These are phyloP conservation scores for Globodera rostochiensis DNA, from an alignment of 1,140 invertebrate species.

Conservation along the genomic window DNA sequence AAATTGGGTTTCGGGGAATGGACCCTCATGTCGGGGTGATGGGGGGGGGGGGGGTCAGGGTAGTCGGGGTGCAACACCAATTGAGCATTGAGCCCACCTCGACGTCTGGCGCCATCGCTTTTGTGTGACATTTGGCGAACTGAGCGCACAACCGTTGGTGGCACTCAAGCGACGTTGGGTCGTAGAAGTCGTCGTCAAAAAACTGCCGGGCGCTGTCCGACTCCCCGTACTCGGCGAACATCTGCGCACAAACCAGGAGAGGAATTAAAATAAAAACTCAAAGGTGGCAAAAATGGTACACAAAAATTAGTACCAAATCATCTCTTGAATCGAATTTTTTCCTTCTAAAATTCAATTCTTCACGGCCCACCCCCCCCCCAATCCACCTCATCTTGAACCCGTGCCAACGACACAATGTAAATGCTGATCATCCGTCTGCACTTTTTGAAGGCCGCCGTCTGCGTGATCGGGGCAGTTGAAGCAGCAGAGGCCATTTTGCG, in stretches of 20 bases:
- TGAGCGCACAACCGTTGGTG: constrained; percentile 14
- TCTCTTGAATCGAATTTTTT: too few species aligned
- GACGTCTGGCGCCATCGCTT: not conserved
- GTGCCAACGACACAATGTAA: not conserved
- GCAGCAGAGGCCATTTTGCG: not conserved
- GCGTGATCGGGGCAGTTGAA: not conserved
- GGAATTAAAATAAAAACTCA: not conserved
- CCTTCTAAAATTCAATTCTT: too few species aligned
- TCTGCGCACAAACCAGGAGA: constrained; percentile 5
- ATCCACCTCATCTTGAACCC: not conserved
- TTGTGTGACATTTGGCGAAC: constrained; percentile 28
- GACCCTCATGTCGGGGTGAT: too few species aligned
- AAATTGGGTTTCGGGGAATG: too few species aligned
- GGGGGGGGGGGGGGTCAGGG: too few species aligned
- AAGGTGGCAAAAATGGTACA: too few species aligned
- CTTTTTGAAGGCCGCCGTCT: not conserved
- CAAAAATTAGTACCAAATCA: too few species aligned
- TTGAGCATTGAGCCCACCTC: not conserved
- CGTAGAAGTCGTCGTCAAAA: constrained; percentile 24
- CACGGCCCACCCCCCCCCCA: too few species aligned
- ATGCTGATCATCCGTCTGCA: not conserved
- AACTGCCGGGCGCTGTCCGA: not conserved
- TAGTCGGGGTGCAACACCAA: too few species aligned
- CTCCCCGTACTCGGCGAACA: constrained; percentile 13
- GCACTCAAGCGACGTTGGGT: not conserved